A percentile compares a stretch with the other conserved stretches of the same genome.
These are phyloP conservation scores for Austrolebias charrua DNA, from an alignment of 2,797 vertebrate species.

Conservation along the genomic window DNA sequence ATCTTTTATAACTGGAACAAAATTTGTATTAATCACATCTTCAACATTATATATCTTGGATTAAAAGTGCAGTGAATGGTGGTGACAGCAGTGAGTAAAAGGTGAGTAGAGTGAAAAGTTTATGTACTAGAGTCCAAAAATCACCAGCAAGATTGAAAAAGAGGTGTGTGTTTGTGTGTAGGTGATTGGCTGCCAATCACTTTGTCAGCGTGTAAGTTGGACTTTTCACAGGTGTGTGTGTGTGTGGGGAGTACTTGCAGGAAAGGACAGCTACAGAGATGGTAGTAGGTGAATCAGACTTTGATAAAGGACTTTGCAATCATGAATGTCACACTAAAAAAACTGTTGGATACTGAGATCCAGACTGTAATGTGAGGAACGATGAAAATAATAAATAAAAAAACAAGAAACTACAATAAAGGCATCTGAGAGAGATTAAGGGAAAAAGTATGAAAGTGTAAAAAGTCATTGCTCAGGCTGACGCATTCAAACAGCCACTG, in stretches of 20 bases:
- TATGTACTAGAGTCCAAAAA: slow-evolving; percentile 46
- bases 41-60: too few relatives aligned
- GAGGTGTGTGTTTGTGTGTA: slow-evolving; percentile 32
- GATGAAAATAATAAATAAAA: slow-evolving; percentile 41
- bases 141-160: slow-evolving; percentile 40
- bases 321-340: slow-evolving; percentile 75
- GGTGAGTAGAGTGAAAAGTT: slow-evolving; percentile 40
- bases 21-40: too few relatives aligned
- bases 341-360: slow-evolving; percentile 60
- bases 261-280: slow-evolving; percentile 31
- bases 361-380: slow-evolving; percentile 44
- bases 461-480: slow-evolving; percentile 47
- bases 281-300: slow-evolving; percentile 16
- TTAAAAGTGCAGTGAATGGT: slow-evolving; percentile 32
- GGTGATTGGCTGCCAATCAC: slow-evolving; percentile 43
- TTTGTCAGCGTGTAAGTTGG: slow-evolving; percentile 39
- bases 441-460: slow-evolving; percentile 8
- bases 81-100: slow-evolving; percentile 23
- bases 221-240: slow-evolving; percentile 15
- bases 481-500: slow-evolving; percentile 41
- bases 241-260: neutral
- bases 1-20: too few relatives aligned
- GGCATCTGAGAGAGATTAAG: slow-evolving; percentile 28
- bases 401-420: slow-evolving; percentile 32
- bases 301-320: slow-evolving; percentile 64